These are phyloP conservation scores for Atherix ibis DNA, from an alignment of 2,888 invertebrate genomes.

Conservation along the genomic window DNA sequence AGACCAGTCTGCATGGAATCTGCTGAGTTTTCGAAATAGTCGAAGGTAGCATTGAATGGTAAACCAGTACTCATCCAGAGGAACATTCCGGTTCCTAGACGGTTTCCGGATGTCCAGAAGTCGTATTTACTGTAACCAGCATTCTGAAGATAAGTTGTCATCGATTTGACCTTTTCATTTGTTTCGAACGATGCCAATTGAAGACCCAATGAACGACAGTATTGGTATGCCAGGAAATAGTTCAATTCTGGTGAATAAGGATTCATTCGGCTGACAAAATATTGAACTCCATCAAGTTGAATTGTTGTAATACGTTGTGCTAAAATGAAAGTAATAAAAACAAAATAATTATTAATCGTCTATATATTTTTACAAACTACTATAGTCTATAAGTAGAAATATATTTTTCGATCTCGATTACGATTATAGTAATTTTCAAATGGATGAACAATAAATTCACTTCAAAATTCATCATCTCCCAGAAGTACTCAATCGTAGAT, in stretches of 20 bases:
- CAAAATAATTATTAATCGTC: background rate
- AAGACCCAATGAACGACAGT: conserved; percentile 70
- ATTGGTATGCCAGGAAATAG: conserved; percentile 75
- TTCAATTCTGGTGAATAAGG: conserved; percentile 74
- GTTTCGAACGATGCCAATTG: conserved; percentile 76
- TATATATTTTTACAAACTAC: background rate
- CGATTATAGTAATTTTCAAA: too few relatives aligned
- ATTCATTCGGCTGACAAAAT: conserved; percentile 75
- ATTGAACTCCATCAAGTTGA: conserved; percentile 70
- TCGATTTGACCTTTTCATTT: conserved; percentile 71
- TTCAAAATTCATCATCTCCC: too few relatives aligned
- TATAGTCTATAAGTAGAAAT: too few relatives aligned
- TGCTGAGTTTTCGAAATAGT: conserved; percentile 53
- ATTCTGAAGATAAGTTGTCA: conserved; percentile 66
- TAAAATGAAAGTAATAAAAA: conserved; percentile 32
- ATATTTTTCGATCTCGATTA: too few relatives aligned
- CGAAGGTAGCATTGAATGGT: conserved; percentile 78
- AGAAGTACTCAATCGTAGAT: too few relatives aligned
- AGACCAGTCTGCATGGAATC: conserved; percentile 29
- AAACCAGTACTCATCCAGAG: conserved; percentile 81
- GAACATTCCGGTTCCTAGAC: conserved; percentile 72
- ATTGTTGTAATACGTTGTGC: conserved; percentile 78
- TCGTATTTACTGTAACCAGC: conserved; percentile 73
- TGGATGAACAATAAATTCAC: too few relatives aligned
- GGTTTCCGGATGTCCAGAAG: conserved; percentile 81